Base-by-base conservation (phyloP, 2,797 vertebrate species). In the Typhlichthys eigenmanni region DNA sequence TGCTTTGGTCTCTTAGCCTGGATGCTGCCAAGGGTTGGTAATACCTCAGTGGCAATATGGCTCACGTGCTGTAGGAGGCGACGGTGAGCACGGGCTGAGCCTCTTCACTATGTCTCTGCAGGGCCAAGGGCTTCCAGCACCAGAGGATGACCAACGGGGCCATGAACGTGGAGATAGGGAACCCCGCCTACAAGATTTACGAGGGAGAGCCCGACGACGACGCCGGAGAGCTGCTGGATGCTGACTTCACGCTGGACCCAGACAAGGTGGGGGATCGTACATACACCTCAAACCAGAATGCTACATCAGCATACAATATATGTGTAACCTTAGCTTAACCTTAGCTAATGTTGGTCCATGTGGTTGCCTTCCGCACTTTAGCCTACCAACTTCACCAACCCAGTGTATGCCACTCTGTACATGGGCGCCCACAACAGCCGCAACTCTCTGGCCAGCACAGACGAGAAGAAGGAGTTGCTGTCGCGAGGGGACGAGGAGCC, bases 311-410 rank as follows among this genome's bases (percentile, higher is more conserved):
- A 29, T 29, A 29, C 24, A 29, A 29, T 29, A 29, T 29, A 29
- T 29, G 24, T 29, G 24, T 29, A 29, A 29, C 4, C 24, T 29
- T 29, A 29, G 24, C 24, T 29, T 29, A 29, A 29, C 24, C 24
- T 29, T 29, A 29, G 24, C 24, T 29, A 29, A 29, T 29, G 24
- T 29, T 29, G 24, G 24, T 29, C 24, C 24, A 29, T 73, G 57
- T 54, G 0, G 3, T 53, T 16, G 13, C 43, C 58, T 61, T 0
- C 69, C 43, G 14, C 63, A 56, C 64, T 29, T 0, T 78, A 98
- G 96, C 97, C 96, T 54, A 98, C 97, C 80, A 99, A 99, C 90
- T 98, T 98, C 92, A 99, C 96, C 60, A 99, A 98, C 87, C 97
- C 96, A 0, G 97, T 98, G 32, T 99, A 99, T 0, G 96, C 97